A percentile compares a stretch with the other conserved stretches of the same genome.
These are phyloP conservation scores for Stenoptilia bipunctidactyla DNA, from an alignment of 2,888 invertebrate species.

Conservation along the genomic window DNA sequence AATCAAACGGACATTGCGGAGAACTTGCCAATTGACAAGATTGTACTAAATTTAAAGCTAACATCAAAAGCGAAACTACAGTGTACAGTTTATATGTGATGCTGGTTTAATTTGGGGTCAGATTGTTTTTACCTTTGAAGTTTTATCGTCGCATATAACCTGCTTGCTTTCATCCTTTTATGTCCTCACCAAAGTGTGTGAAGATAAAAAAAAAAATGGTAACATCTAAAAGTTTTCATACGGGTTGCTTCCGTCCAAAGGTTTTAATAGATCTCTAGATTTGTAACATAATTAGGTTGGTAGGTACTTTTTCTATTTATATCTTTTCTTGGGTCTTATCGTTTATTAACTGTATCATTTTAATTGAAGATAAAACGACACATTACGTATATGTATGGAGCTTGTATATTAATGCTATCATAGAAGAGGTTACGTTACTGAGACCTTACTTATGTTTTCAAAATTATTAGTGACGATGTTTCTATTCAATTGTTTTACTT, in stretches of 20 bases:
- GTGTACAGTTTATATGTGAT: constrained; percentile 32
- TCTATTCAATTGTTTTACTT: no score
- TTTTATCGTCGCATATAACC: constrained; percentile 31
- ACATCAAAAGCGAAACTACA: constrained; percentile 34
- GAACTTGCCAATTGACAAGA: constrained; percentile 33
- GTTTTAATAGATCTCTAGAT: background rate
- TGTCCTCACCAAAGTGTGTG: constrained; percentile 3
- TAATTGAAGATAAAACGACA: no score
- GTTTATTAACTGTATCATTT: no score
- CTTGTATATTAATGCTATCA: no score
- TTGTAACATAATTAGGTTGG: no score
- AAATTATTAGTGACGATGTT: no score
- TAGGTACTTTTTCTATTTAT: no score
- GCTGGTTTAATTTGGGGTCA: constrained; percentile 52
- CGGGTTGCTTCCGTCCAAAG: background rate
- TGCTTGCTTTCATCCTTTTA: constrained; percentile 18
- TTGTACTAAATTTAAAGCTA: constrained; percentile 27
- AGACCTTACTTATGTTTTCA: no score
- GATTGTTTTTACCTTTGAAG: constrained; percentile 36
- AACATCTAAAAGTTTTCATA: background rate
- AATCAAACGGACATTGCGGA: constrained; percentile 10
- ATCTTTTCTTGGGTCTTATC: no score
- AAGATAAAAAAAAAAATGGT: background rate
- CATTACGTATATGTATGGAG: no score
- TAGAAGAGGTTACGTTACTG: no score